Percentiles rank a stretch among this genome's conserved stretches.
Evolutionary conservation across 2,113 vertebrate genomes (phyloP).

Genomic region (Cyanistes caeruleus): DNA sequence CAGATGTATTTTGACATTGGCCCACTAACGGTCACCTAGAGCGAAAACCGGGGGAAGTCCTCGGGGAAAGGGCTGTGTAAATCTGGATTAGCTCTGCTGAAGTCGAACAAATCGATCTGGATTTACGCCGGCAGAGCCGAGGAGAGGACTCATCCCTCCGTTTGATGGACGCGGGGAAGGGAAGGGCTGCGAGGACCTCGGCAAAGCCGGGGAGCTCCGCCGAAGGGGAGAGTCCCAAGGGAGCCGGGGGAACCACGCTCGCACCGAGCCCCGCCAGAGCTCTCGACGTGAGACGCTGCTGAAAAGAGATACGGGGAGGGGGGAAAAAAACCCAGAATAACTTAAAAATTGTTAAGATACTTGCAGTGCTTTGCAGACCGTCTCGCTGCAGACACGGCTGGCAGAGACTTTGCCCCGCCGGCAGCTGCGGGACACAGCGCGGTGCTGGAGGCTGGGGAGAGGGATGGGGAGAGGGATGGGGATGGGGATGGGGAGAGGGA

Average conservation of each 20-base stretch:
- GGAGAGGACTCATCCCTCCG: neutral
- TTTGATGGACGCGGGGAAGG: neutral
- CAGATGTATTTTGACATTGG: conserved; percentile 38
- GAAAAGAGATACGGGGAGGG: neutral
- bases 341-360: neutral
- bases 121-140: neutral
- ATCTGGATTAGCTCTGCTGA: conserved; percentile 17
- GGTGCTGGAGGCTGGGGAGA: neutral
- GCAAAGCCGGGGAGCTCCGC: neutral
- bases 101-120: conserved; percentile 17
- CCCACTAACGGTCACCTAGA: conserved; percentile 5
- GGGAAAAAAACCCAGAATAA: neutral
- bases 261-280: neutral
- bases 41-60: neutral
- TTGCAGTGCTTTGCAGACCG: conserved; percentile 42
- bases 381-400: neutral
- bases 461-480: neutral
- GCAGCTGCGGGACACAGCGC: neutral
- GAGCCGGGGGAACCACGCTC: neutral
- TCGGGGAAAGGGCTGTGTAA: conserved; percentile 15
- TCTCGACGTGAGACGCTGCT: neutral
- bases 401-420: neutral
- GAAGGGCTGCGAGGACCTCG: neutral
- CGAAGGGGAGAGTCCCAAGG: neutral
- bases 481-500: neutral